Percentiles rank a stretch among this genome's conserved stretches.
phyloP scores from a whole-genome alignment of 2,888 invertebrate genomes.

The Drosophila infuscata region DNA sequence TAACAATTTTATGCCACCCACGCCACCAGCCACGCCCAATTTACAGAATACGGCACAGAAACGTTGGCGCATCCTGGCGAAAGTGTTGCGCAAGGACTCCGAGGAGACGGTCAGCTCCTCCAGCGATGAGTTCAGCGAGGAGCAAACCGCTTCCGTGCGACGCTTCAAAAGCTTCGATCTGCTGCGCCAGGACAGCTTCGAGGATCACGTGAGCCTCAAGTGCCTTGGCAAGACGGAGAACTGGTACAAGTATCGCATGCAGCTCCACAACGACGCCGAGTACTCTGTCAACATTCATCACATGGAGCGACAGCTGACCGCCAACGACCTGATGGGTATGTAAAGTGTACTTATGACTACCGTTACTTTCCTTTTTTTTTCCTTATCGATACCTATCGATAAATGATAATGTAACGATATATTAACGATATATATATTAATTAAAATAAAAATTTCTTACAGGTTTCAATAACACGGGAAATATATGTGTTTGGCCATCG shows the following conservation, averaged over 20 bases:
- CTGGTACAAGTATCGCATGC: constrained; percentile 88
- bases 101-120: constrained; percentile 84
- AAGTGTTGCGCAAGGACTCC: constrained; percentile 86
- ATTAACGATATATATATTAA: neutral
- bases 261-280: constrained; percentile 84
- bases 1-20: constrained; percentile 71
- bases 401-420: too few relatives aligned
- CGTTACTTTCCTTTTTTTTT: neutral
- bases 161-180: constrained; percentile 88
- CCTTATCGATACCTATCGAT: too few relatives aligned
- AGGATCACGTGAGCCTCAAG: constrained; percentile 83
- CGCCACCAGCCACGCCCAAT: constrained; percentile 83
- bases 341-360: neutral
- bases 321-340: constrained; percentile 88
- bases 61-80: constrained; percentile 90
- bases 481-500: constrained; percentile 92
- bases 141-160: constrained; percentile 86
- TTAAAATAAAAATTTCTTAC: neutral
- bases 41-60: constrained; percentile 87
- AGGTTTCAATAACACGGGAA: constrained; percentile 92
- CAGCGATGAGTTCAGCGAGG: constrained; percentile 82
- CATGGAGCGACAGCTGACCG: constrained; percentile 88
- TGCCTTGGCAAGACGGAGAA: constrained; percentile 85
- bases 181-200: constrained; percentile 86
- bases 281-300: constrained; percentile 87